Evolutionary conservation across 2,113 vertebrate species (phyloP), one percentile per base, ranked within the genome.

Genomic region (Lepus americanus): DNA sequence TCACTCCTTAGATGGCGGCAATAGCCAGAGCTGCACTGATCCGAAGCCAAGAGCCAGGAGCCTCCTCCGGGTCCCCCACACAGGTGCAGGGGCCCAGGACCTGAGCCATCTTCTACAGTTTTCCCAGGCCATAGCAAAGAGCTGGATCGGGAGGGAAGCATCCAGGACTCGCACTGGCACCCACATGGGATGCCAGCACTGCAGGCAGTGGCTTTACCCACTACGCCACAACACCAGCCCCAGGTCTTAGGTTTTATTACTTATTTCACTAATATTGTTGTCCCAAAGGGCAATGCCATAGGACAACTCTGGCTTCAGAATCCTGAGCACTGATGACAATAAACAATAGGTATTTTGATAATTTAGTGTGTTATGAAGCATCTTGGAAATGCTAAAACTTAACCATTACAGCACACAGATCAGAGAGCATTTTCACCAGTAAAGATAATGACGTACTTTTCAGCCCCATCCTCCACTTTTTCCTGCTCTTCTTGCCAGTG

Each of bases 401-500:
- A 84, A 59, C 9, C 22, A 64, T 7, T 36, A 27, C 2, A 33
- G 83, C 29, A 22, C 79, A 86, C 14, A 73, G 20, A 63, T 78
- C 55, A 51, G 76, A 14, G 22, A 76, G 6, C 23, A 51, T 69
- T 51, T 51, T 77, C 22, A 55, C 39, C 19, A n/a, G 11, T 7
- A 9, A 81, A 63, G 73, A 76, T 5, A 61, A n/a, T 1, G 66
- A 61, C 88, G 0, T 88, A 96, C 93, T 96, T 98, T 13, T 96
- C 97, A 11, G 95, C 96, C 87, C 97, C 98, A 36, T 96, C 92
- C n/a, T 98, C 98, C 80, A 95, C 80, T 44, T 97, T 97, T 0
- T 98, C 98, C 96, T 98, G 51, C 29, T 99, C 99, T 19, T 99
- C 99, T 63, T 98, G 98, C 99, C 99, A 99, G 31, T 99, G 98